Evolutionary conservation across 1,140 invertebrate genomes (phyloP).

Genomic region (Conopomorpha cramerella): DNA sequence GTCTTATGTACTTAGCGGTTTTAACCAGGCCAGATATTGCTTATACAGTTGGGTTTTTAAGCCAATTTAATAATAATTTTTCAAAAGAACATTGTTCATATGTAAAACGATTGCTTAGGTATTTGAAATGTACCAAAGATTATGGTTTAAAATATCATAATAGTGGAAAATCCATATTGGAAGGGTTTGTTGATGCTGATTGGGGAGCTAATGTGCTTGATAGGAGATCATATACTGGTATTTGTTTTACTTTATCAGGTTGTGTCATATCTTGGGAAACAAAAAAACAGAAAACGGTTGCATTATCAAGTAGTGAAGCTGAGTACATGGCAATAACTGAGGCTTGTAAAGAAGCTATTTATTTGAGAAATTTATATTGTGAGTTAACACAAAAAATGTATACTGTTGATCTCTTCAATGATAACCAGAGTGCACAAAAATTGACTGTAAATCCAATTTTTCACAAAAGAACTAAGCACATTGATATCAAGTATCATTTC

Average conservation of each 20-base stretch:
- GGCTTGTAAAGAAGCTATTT: too few relatives aligned
- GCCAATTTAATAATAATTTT: background rate
- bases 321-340: too few relatives aligned
- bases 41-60: background rate
- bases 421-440: background rate
- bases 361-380: background rate
- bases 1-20: background rate
- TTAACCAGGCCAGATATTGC: background rate
- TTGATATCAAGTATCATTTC: background rate
- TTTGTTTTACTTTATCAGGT: too few relatives aligned
- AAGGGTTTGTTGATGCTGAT: too few relatives aligned
- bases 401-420: background rate
- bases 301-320: too few relatives aligned
- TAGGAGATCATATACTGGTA: too few relatives aligned
- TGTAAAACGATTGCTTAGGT: constrained; percentile 1
- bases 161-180: too few relatives aligned
- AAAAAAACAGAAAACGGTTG: too few relatives aligned
- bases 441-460: constrained; percentile 1
- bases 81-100: background rate
- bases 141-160: background rate
- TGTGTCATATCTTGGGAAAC: too few relatives aligned
- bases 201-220: too few relatives aligned
- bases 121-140: background rate
- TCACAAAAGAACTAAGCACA: background rate
- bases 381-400: background rate